Conservation (phyloP, 2,888 invertebrate genomes). For the Lottia scabra region DNA sequence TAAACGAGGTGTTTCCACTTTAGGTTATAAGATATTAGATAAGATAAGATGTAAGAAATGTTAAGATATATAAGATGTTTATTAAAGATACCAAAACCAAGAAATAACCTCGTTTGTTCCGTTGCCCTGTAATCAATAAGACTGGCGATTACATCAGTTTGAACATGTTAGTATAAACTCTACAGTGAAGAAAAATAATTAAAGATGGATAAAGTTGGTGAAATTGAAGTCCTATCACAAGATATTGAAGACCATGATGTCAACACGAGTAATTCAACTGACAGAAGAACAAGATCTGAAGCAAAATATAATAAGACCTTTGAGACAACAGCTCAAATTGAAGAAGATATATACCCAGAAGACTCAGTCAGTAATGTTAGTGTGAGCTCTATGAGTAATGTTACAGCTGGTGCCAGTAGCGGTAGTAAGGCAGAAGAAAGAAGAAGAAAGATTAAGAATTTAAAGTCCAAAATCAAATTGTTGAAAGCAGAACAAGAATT, state of each 20-base stretch:
- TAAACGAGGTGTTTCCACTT: too few species aligned
- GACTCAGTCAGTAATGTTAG: too few species aligned
- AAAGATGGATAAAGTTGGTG: too few species aligned
- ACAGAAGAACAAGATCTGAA: background rate
- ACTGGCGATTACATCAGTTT: constrained; percentile 1
- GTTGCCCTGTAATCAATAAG: background rate
- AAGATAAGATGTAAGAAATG: too few species aligned
- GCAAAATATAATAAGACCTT: background rate
- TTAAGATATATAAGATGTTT: background rate
- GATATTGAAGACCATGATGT: too few species aligned
- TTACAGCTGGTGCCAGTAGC: too few species aligned
- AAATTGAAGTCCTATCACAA: too few species aligned
- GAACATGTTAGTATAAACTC: background rate
- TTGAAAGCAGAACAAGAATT: background rate
- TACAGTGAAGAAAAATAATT: background rate
- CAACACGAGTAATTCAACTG: too few species aligned
- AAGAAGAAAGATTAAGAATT: background rate
- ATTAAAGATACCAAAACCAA: background rate
- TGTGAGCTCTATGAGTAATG: too few species aligned
- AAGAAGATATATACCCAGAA: background rate
- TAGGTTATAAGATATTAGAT: too few species aligned
- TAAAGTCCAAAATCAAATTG: background rate
- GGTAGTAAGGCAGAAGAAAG: too few species aligned
- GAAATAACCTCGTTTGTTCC: background rate
- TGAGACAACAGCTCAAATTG: background rate